Percentiles rank a stretch among this genome's conserved stretches.
phyloP scores from a whole-genome alignment of 2,888 invertebrate genomes.

The Euproctis similis region DNA sequence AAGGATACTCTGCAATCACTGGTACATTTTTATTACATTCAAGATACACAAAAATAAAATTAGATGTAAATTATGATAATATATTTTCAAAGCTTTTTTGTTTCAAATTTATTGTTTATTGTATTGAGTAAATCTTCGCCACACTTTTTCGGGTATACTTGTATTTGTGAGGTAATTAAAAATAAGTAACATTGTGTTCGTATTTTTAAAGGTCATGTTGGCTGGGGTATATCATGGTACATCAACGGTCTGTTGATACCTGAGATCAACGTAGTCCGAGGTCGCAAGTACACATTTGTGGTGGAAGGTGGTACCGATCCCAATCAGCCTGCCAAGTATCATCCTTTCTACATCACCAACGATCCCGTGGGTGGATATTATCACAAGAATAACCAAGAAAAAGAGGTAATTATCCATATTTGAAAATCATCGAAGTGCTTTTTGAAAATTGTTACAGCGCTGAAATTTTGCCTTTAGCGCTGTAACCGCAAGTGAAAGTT shows the following conservation, averaged over 20 bases:
- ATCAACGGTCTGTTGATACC: conserved; percentile 95
- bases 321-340: conserved; percentile 86
- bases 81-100: no score
- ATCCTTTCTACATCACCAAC: conserved; percentile 95
- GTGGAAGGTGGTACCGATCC: conserved; percentile 90
- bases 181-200: not conserved
- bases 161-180: not conserved
- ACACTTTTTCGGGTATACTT: no score
- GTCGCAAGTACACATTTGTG: conserved; percentile 90
- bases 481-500: no score
- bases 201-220: conserved; percentile 83
- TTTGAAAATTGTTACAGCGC: no score
- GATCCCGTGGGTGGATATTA: conserved; percentile 93
- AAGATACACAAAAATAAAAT: no score
- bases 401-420: conserved; percentile 82
- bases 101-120: no score
- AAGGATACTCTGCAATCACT: conserved; percentile 92
- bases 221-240: conserved; percentile 96
- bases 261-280: conserved; percentile 91
- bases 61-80: no score
- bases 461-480: no score
- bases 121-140: no score
- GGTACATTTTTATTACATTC: no score
- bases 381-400: conserved; percentile 88
- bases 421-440: no score